Percentiles rank a stretch among this genome's conserved stretches.
Conservation (phyloP, 2,797 vertebrate species). For the Galago senegalensis region DNA sequence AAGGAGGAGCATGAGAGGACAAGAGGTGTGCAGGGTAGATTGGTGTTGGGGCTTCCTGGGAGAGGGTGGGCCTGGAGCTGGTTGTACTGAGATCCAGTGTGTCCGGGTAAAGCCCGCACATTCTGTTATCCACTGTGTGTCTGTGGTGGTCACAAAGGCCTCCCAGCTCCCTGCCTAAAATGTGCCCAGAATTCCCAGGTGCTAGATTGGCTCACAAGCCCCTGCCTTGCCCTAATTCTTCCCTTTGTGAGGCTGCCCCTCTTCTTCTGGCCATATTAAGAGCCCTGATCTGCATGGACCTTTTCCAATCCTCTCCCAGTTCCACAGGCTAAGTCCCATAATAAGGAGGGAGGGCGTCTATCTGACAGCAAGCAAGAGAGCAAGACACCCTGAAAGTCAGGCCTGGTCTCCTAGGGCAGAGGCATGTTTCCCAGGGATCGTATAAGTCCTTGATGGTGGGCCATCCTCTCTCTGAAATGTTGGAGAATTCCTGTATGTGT, state of each 20-base stretch:
- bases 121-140: not conserved
- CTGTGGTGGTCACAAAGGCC: not conserved
- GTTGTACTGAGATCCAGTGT: not conserved
- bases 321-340: not conserved
- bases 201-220: not conserved
- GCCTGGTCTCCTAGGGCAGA: not conserved
- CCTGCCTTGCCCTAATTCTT: not conserved
- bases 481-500: not conserved
- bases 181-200: not conserved
- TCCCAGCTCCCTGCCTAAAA: not conserved
- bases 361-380: not conserved
- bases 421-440: not conserved
- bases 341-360: not conserved
- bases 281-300: not conserved
- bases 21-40: not conserved
- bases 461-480: not conserved
- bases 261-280: not conserved
- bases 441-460: not conserved
- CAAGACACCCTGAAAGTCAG: not conserved
- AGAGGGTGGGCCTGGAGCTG: not conserved
- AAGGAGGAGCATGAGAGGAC: not conserved
- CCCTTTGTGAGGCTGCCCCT: not conserved
- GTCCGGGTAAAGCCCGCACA: not conserved
- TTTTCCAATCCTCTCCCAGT: not conserved
- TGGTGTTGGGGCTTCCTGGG: not conserved